Conservation (phyloP, 2,888 invertebrate genomes). For the Mayetiola destructor region DNA sequence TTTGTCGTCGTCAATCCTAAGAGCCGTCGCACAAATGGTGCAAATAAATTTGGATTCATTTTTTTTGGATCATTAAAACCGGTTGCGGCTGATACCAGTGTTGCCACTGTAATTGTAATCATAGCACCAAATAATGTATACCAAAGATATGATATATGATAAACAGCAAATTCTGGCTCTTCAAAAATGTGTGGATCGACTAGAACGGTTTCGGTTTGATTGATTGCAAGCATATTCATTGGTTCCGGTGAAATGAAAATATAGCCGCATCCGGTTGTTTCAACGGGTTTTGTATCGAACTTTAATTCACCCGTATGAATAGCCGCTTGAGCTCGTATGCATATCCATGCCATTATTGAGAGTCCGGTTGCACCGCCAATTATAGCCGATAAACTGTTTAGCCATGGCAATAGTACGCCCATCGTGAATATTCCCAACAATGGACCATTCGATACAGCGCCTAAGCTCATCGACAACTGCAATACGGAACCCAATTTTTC, state of each 20-base stretch:
- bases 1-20: slow-evolving; percentile 23
- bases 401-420: slow-evolving; percentile 53
- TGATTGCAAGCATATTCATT: slow-evolving; percentile 25
- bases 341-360: slow-evolving; percentile 40
- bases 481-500: slow-evolving; percentile 55
- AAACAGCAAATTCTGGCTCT: slow-evolving; percentile 34
- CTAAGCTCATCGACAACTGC: slow-evolving; percentile 49
- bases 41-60: slow-evolving; percentile 45
- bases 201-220: slow-evolving; percentile 21
- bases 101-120: slow-evolving; percentile 41
- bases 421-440: slow-evolving; percentile 52
- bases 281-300: slow-evolving; percentile 38
- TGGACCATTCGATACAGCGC: slow-evolving; percentile 51
- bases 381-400: slow-evolving; percentile 43
- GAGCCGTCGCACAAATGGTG: slow-evolving; percentile 51
- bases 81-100: slow-evolving; percentile 39
- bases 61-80: slow-evolving; percentile 40
- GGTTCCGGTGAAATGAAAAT: slow-evolving; percentile 34
- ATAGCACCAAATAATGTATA: slow-evolving; percentile 49
- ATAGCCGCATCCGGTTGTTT: slow-evolving; percentile 40
- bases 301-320: slow-evolving; percentile 37
- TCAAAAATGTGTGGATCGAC: background rate
- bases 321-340: slow-evolving; percentile 39
- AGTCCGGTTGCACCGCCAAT: slow-evolving; percentile 40
- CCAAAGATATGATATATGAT: slow-evolving; percentile 65